Base-by-base conservation (phyloP, 2,888 invertebrate species). In the Cantharis lateralis region DNA sequence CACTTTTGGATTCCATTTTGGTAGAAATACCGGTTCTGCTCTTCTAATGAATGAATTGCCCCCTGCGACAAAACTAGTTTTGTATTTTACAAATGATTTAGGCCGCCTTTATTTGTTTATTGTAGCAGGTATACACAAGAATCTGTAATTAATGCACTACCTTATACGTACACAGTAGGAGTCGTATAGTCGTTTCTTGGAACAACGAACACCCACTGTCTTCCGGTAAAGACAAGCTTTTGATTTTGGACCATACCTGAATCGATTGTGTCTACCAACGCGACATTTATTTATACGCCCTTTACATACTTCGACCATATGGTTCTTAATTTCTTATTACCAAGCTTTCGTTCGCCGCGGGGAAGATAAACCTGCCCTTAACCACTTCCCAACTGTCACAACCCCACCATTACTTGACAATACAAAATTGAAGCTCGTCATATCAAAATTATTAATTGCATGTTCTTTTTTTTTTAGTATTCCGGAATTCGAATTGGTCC, bases 401-500 rank as follows among this genome's bases (percentile, higher is more conserved):
- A 63, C 15, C 10, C 15, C 18, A n/a, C n/a, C n/a, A n/a, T n/a
- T n/a, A n/a, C n/a, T n/a, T n/a, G n/a, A n/a, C n/a, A n/a, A n/a
- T n/a, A n/a, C n/a, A n/a, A n/a, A n/a, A n/a, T n/a, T n/a, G n/a
- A n/a, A n/a, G n/a, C n/a, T n/a, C n/a, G 9, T 48, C 48, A n/a
- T 48, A 48, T n/a, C n/a, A 48, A n/a, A 68, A 68, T 15, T 28
- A n/a, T 68, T 66, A 72, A n/a, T 63, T 61, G 62, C 13, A 16
- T 63, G 24, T 24, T 24, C 9, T 24, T 24, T 7, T 24, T 24
- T 24, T 78, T 68, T 72, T 92, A 98, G 97, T 98, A 98, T 89
- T 95, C 97, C 68, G 98, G 98, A 75, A 98, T 99, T 87, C 95
- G 98, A 85, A 99, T 99, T 89, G 99, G 99, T 13, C 99, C 99